Percentiles rank a stretch among this genome's conserved stretches.
phyloP scores from a whole-genome alignment of 2,113 vertebrate species.

The Ibidorhyncha struthersii region DNA sequence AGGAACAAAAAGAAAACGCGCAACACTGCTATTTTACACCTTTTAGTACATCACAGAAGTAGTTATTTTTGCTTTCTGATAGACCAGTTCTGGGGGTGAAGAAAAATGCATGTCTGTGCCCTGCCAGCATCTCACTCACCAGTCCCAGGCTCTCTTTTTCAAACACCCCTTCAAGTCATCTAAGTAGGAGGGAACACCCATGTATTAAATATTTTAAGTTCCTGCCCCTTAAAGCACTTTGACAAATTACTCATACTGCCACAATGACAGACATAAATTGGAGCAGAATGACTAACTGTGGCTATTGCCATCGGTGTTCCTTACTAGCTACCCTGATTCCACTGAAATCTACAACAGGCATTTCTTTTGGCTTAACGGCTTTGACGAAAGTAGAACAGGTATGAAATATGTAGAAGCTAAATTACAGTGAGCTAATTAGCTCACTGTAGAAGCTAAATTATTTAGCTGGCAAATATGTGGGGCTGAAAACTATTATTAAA shows the following conservation, averaged over 20 bases:
- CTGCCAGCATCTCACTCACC: background rate
- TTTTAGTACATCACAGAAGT: background rate
- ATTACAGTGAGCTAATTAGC: background rate
- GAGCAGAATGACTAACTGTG: background rate
- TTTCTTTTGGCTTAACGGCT: background rate
- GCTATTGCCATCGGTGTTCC: background rate
- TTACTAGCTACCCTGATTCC: background rate
- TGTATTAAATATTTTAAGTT: background rate
- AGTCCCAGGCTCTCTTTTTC: background rate
- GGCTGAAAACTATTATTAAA: background rate
- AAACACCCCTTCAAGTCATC: background rate
- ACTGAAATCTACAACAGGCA: background rate
- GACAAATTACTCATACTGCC: background rate
- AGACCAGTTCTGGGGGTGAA: background rate
- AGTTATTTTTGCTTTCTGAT: background rate
- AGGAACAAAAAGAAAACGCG: background rate
- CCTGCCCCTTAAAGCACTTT: background rate
- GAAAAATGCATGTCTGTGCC: background rate
- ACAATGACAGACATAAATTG: background rate
- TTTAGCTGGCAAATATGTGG: background rate
- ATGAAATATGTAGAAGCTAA: background rate
- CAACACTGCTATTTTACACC: background rate
- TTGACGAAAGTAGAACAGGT: background rate
- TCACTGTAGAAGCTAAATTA: background rate
- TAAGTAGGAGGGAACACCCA: background rate